Evolutionary conservation across 2,113 vertebrate species (phyloP), one percentile per base, ranked within the genome.

Genomic region (Amblyopsis rosae): DNA sequence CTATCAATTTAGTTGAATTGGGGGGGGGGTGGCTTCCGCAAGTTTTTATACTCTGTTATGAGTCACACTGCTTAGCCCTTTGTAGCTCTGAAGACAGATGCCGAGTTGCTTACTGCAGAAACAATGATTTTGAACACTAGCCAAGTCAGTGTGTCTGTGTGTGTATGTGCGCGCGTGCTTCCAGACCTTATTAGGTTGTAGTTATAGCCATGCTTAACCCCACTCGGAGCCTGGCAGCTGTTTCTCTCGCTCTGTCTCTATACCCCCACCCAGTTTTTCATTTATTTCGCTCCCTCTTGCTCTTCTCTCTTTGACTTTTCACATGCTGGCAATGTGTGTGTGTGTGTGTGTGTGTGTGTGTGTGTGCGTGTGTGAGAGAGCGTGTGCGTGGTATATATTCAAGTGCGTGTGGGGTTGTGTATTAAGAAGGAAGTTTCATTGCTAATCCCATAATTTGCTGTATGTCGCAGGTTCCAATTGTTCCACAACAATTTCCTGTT

Each of bases 131-230:
- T 83, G 79, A 87, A 79, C 57, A 69, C 59, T 7, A 32, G 80
- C 83, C 88, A 84, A 80, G 75, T 80, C 33, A 48, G 67, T 49
- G 56, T 55, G 55, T 60, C 55, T 59, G 64, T 66, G 55, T 71
- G 33, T 55, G 57, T 46, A 45, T 57, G 67, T 33, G 47, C 56
- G 70, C 26, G 54, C 58, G 50, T 72, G 76, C 78, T 77, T 87
- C 79, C 84, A 80, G 85, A 80, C 88, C 87, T 87, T 89, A 90
- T 90, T 90, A 87, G 87, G 84, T 80, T 83, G 78, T 87, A 83
- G 82, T 88, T 85, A 80, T 88, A 80, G 84, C 79, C 80, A 90
- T 89, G 87, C 84, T 89, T 89, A 89, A 90, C 86, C 87, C 86
- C 87, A 87, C 87, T 88, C 83, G 83, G 79, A 87, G 83, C 70